A percentile compares a stretch with the other conserved stretches of the same genome.
phyloP scores from a whole-genome alignment of 2,113 vertebrate genomes.

The Pachycephala philippinensis region DNA sequence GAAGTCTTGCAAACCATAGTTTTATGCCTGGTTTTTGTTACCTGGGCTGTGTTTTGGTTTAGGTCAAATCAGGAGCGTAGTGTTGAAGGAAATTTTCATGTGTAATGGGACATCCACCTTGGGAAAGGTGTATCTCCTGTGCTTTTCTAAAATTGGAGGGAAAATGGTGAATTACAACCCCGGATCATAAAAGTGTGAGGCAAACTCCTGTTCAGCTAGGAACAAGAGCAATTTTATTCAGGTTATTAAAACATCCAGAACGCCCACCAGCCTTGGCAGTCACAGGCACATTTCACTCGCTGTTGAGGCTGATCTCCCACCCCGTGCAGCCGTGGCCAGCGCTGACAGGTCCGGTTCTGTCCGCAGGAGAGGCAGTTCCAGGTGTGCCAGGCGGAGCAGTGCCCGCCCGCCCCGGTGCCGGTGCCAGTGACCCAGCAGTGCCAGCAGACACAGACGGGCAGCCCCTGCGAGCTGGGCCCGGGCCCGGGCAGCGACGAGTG shows the following conservation, averaged over 20 bases:
- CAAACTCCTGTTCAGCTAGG: background rate
- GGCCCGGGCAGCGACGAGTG: background rate
- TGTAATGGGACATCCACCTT: too few species aligned
- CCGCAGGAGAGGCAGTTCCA: background rate
- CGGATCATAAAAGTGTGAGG: background rate
- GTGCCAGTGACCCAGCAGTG: background rate
- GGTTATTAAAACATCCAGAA: background rate
- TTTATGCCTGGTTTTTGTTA: background rate
- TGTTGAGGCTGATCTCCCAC: rapidly evolving
- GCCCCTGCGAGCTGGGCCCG: background rate
- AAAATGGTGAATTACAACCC: background rate
- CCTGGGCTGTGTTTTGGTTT: background rate
- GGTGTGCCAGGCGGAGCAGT: background rate
- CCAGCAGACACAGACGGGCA: conserved; percentile 24
- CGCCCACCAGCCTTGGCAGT: background rate
- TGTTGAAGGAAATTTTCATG: background rate
- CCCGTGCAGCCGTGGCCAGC: rapidly evolving
- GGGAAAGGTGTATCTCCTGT: background rate
- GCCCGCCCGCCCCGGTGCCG: background rate
- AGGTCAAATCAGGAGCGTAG: background rate
- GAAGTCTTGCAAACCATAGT: background rate
- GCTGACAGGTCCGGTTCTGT: rapidly evolving
- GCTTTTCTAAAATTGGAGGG: background rate
- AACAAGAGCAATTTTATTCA: background rate
- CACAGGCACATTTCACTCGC: rapidly evolving